Conservation (phyloP, 2,888 invertebrate genomes). For the Mythimna albipuncta region DNA sequence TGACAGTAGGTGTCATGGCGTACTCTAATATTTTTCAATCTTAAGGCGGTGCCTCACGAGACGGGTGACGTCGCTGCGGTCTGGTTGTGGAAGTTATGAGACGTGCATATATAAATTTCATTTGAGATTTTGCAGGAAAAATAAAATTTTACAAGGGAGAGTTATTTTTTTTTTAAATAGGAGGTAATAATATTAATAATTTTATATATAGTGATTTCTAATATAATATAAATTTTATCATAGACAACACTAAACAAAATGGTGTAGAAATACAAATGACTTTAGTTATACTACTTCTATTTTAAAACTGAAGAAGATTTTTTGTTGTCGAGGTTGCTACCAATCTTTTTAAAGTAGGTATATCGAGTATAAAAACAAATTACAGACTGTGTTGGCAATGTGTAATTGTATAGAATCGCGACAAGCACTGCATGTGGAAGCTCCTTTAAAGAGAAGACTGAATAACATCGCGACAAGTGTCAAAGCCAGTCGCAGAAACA, state of each 20-base stretch:
- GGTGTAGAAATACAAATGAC: too few species aligned
- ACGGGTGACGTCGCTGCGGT: conserved; percentile 13
- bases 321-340: not conserved
- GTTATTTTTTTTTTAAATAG: not conserved
- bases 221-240: not conserved
- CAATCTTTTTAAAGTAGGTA: not conserved
- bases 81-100: not conserved
- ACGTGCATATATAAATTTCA: not conserved
- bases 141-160: not conserved
- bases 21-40: conserved; percentile 56
- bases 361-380: not conserved
- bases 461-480: conserved; percentile 79
- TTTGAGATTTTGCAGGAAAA: not conserved
- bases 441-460: conserved; percentile 64
- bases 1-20: conserved; percentile 54
- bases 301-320: not conserved
- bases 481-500: conserved; percentile 74
- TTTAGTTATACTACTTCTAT: not conserved
- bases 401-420: not conserved
- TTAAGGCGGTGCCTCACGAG: conserved; percentile 39
- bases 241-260: not conserved
- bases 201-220: not conserved
- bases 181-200: not conserved
- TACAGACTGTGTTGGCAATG: not conserved
- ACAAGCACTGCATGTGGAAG: conserved; percentile 39